phyloP scores from a whole-genome alignment of 2,113 vertebrate genomes.

The Brachypteracias leptosomus region DNA sequence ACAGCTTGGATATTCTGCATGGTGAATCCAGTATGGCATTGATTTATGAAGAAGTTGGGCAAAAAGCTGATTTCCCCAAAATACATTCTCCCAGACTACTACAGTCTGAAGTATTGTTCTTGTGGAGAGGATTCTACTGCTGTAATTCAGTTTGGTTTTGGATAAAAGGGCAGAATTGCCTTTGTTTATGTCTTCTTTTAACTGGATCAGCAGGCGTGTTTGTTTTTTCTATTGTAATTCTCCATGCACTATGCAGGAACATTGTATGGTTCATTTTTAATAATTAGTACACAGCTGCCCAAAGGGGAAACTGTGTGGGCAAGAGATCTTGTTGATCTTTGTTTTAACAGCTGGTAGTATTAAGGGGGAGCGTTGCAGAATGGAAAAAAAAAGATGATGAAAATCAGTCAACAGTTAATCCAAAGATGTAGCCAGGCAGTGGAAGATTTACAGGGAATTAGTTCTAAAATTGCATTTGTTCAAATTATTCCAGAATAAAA shows the following conservation, averaged over 20 bases:
- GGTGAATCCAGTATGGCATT: neutral
- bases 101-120: neutral
- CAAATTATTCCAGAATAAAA: neutral
- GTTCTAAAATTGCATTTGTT: slow-evolving; percentile 26
- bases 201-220: neutral
- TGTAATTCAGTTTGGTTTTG: neutral
- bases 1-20: neutral
- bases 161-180: neutral
- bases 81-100: neutral
- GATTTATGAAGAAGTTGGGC: neutral
- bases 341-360: slow-evolving; percentile 63
- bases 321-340: slow-evolving; percentile 12
- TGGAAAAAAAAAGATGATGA: neutral
- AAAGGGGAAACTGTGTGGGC: slow-evolving; percentile 2
- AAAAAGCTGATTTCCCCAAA: neutral
- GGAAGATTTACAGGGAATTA: slow-evolving; percentile 40
- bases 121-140: neutral
- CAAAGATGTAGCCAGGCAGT: slow-evolving; percentile 8
- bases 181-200: neutral
- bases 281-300: slow-evolving; percentile 42
- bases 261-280: slow-evolving; percentile 17
- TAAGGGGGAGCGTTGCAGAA: neutral
- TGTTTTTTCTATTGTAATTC: neutral
- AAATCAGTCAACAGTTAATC: slow-evolving; percentile 45
- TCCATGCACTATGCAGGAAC: neutral